Conservation (phyloP, 2,797 vertebrate genomes). For the Nothura maculosa region DNA sequence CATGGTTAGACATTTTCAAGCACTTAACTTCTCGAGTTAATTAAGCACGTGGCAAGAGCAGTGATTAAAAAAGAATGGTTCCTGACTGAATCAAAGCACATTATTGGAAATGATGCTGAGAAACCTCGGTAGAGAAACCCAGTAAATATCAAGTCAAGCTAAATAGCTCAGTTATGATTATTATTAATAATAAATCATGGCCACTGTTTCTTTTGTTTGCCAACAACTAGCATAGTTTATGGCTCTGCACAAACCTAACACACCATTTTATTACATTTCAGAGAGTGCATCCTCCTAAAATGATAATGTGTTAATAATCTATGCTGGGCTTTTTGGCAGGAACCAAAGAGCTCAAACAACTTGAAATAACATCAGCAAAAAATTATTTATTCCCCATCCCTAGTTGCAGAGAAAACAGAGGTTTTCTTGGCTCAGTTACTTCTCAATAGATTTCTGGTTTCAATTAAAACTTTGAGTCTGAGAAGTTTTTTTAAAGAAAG, state of each 20-base stretch:
- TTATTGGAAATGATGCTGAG: not conserved
- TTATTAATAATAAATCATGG: constrained; percentile 64
- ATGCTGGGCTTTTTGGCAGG: constrained; percentile 69
- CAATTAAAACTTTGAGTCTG: constrained; percentile 83
- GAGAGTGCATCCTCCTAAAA: constrained; percentile 62
- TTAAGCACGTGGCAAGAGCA: not conserved
- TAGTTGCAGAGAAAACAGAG: constrained; percentile 79
- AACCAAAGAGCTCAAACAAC: constrained; percentile 69
- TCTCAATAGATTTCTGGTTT: constrained; percentile 84
- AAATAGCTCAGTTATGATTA: constrained; percentile 38
- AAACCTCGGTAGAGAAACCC: constrained; percentile 6
- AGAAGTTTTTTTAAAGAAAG: constrained; percentile 67
- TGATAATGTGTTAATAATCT: constrained; percentile 79
- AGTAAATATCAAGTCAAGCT: constrained; percentile 21
- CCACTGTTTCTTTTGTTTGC: constrained; percentile 39
- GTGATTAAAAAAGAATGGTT: constrained; percentile 1
- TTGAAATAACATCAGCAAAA: constrained; percentile 83
- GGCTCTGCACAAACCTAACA: constrained; percentile 19
- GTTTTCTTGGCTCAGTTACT: constrained; percentile 78
- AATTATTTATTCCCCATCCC: constrained; percentile 79
- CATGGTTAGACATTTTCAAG: not conserved
- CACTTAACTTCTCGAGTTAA: constrained; percentile 7
- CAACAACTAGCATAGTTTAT: not conserved
- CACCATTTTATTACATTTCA: constrained; percentile 41
- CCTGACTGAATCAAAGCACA: constrained; percentile 13